A percentile compares a stretch with the other conserved stretches of the same genome.
Conservation (phyloP, 2,888 invertebrate species). For the Phytoseiulus persimilis region DNA sequence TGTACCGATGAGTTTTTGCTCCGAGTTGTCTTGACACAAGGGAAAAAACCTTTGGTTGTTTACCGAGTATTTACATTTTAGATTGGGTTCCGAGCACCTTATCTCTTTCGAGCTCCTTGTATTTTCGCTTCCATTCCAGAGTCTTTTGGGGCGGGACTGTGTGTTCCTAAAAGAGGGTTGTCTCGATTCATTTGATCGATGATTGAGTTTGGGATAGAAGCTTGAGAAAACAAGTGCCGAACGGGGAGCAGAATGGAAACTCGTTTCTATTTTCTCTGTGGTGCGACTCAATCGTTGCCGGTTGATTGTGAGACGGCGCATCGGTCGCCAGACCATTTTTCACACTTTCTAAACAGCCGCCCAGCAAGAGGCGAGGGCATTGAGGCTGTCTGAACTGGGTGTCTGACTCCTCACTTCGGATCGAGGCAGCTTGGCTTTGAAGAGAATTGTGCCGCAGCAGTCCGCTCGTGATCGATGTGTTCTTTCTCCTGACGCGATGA, state of each 20-base stretch:
- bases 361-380: neutral
- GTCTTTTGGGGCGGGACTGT: neutral
- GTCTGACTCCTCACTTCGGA: neutral
- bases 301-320: neutral
- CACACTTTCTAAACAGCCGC: neutral
- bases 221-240: neutral
- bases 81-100: constrained; percentile 19
- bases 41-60: neutral
- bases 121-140: neutral
- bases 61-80: constrained; percentile 36
- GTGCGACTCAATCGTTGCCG: neutral
- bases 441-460: neutral
- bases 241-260: neutral
- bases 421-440: neutral
- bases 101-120: neutral
- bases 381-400: neutral
- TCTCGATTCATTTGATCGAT: neutral
- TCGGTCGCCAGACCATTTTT: neutral
- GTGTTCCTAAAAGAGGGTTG: neutral
- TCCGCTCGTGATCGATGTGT: constrained; percentile 5
- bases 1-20: constrained; percentile 5
- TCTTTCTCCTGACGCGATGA: neutral
- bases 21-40: neutral
- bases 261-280: neutral
- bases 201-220: neutral